Evolutionary conservation across 2,888 invertebrate genomes (phyloP).

Genomic region (Mystacides longicornis): DNA sequence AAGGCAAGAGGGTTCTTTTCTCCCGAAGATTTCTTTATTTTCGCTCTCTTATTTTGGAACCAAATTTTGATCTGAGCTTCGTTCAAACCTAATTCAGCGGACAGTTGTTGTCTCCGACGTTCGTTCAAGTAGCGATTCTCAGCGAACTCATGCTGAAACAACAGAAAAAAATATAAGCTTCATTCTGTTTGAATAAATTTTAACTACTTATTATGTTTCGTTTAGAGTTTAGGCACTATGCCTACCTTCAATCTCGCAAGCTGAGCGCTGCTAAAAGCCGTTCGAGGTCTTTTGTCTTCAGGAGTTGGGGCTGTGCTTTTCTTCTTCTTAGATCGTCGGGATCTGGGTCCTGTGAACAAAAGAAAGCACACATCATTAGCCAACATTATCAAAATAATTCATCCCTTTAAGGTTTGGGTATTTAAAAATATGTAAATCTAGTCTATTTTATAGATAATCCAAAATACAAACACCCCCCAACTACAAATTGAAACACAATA

Average conservation of each 20-base stretch:
- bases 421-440: no score
- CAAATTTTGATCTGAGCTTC: slow-evolving; percentile 97
- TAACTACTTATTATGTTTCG: not conserved
- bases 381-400: not conserved
- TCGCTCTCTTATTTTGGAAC: slow-evolving; percentile 95
- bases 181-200: not conserved
- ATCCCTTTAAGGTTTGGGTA: no score
- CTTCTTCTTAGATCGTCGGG: slow-evolving; percentile 51
- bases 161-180: not conserved
- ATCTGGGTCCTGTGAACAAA: slow-evolving; percentile 47
- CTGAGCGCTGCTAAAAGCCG: slow-evolving; percentile 93
- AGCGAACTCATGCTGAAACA: slow-evolving; percentile 72
- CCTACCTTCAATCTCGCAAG: slow-evolving; percentile 74
- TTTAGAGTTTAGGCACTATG: slow-evolving; percentile 7
- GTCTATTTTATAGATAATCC: no score
- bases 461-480: no score
- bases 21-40: slow-evolving; percentile 71
- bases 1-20: slow-evolving; percentile 63
- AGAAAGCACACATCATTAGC: not conserved
- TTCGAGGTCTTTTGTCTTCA: slow-evolving; percentile 90
- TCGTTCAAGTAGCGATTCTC: slow-evolving; percentile 93
- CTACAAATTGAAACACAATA: no score
- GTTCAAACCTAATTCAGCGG: slow-evolving; percentile 73
- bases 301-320: slow-evolving; percentile 29
- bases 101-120: slow-evolving; percentile 67